Percentiles rank a stretch among this genome's conserved stretches.
Conservation (phyloP, 2,797 vertebrate genomes). For the Sebastes glaucus region DNA sequence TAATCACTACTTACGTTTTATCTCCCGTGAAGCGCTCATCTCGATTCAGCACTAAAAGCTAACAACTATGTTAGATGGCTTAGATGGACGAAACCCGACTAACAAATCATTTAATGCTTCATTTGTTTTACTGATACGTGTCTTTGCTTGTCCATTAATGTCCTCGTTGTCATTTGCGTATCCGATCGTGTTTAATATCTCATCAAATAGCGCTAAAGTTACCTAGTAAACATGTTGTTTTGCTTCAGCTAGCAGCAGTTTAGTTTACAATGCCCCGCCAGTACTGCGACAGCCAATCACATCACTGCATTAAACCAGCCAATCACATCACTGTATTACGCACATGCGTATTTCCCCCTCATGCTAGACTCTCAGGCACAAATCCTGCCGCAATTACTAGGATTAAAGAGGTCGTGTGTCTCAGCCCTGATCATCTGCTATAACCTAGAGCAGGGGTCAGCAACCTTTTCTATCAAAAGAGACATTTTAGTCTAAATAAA, state of each 20-base stretch:
- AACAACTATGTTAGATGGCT: conserved; percentile 4
- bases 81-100: background rate
- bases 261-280: conserved; percentile 69
- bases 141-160: background rate
- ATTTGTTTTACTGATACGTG: background rate
- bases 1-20: conserved; percentile 72
- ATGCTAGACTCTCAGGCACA: conserved; percentile 36
- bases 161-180: too few relatives aligned
- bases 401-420: background rate
- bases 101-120: background rate
- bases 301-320: rapidly evolving
- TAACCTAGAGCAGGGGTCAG: too few relatives aligned
- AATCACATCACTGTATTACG: rapidly evolving
- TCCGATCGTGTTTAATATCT: background rate
- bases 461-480: too few relatives aligned
- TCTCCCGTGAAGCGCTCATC: conserved; percentile 77
- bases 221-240: too few relatives aligned
- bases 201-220: background rate
- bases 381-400: rapidly evolving
- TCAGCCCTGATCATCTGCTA: too few relatives aligned
- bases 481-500: rapidly evolving
- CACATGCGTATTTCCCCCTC: rapidly evolving
- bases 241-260: background rate
- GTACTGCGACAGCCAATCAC: conserved; percentile 41
- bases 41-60: background rate